These are phyloP conservation scores for Coronaproctus castanopsis DNA, from an alignment of 2,888 invertebrate genomes.

Conservation along the genomic window DNA sequence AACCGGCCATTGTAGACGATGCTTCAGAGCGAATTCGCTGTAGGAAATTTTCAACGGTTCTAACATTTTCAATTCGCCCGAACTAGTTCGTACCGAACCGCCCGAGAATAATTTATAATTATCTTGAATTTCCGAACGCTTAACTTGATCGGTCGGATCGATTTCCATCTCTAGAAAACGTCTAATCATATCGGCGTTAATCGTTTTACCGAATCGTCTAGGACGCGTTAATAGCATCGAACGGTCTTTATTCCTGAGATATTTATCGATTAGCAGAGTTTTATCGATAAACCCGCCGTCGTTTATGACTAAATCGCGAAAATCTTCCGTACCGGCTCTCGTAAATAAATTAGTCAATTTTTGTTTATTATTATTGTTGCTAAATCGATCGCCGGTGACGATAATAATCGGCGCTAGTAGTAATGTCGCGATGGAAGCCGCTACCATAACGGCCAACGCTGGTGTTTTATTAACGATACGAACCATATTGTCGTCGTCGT, in stretches of 20 bases:
- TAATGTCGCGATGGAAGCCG: no score
- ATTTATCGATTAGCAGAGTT: neutral
- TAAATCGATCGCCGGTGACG: no score
- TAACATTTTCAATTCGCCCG: neutral
- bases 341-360: no score
- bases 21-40: neutral
- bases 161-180: neutral
- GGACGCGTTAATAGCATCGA: neutral
- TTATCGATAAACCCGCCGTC: neutral
- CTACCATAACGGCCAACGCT: no score
- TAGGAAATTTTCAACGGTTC: neutral
- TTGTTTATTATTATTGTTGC: no score
- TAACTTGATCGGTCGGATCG: neutral
- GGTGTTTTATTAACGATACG: no score
- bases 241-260: neutral
- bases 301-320: neutral
- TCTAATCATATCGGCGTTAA: neutral
- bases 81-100: neutral
- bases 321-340: neutral
- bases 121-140: neutral
- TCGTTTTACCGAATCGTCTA: neutral
- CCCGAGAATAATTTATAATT: neutral
- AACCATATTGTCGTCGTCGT: no score
- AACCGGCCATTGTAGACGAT: neutral
- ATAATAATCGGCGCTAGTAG: no score